Percentiles rank a stretch among this genome's conserved stretches.
Conservation (phyloP, 2,888 invertebrate species). For the Drosophila monieri region DNA sequence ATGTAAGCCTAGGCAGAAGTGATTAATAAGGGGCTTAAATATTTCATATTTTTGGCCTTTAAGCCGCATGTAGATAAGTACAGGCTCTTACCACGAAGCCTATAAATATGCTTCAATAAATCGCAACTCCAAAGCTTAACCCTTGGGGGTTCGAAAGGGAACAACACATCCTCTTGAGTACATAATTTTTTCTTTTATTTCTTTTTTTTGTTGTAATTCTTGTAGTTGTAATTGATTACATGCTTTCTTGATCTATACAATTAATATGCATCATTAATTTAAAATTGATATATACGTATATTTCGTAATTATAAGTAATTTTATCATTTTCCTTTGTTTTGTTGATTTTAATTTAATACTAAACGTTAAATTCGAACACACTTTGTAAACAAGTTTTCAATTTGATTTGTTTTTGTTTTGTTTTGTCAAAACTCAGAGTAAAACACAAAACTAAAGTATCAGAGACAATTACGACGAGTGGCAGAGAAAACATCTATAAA, state of each 20-base stretch:
- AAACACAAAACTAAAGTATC: constrained; percentile 49
- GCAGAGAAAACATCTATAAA: constrained; percentile 54
- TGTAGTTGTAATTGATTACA: constrained; percentile 75
- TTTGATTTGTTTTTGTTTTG: constrained; percentile 34
- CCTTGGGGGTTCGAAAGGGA: background rate
- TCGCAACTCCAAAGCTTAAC: background rate
- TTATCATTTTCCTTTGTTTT: constrained; percentile 29
- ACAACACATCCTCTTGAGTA: constrained; percentile 50
- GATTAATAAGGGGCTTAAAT: background rate
- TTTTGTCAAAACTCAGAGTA: constrained; percentile 43
- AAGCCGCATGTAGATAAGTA: no score
- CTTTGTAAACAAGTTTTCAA: constrained; percentile 63
- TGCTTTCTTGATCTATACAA: constrained; percentile 64
- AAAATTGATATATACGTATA: constrained; percentile 71
- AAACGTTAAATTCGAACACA: constrained; percentile 80
- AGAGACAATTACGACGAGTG: constrained; percentile 50
- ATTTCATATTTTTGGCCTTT: background rate
- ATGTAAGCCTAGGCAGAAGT: background rate
- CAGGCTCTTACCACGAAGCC: background rate
- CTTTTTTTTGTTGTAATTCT: constrained; percentile 52
- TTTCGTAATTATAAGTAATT: constrained; percentile 58
- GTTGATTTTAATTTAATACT: constrained; percentile 58
- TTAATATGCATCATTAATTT: constrained; percentile 71
- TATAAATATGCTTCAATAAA: background rate
- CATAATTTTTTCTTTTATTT: constrained; percentile 69